Evolutionary conservation across 2,113 vertebrate genomes (phyloP).

Genomic region (Bolborhynchus lineola): DNA sequence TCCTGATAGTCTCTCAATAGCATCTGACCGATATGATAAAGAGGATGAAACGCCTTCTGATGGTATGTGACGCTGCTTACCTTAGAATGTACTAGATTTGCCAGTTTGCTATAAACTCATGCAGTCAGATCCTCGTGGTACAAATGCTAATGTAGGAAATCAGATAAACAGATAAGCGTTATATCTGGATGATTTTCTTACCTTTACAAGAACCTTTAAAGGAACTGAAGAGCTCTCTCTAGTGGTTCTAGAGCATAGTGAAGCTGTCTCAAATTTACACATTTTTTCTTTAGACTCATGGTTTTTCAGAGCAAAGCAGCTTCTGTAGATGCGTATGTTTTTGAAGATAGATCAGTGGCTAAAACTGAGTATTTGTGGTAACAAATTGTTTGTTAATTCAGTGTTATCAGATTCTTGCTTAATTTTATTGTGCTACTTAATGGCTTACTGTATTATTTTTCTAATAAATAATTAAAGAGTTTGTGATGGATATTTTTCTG

Average conservation of each 20-base stretch:
- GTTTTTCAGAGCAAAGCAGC: conserved; percentile 24
- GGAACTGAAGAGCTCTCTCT: conserved; percentile 84
- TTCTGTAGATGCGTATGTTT: conserved; percentile 23
- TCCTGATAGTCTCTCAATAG: conserved; percentile 82
- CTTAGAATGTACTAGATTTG: not conserved
- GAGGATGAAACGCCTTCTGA: conserved; percentile 86
- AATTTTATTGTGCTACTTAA: conserved; percentile 75
- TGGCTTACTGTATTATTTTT: conserved; percentile 75
- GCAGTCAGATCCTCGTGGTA: not conserved
- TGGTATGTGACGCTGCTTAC: conserved; percentile 78
- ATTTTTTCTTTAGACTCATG: not conserved
- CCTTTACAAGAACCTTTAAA: conserved; percentile 63
- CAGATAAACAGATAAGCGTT: conserved; percentile 24
- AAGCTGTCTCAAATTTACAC: not conserved
- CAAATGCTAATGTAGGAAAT: not conserved
- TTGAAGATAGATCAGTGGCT: conserved; percentile 38
- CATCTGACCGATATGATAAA: conserved; percentile 87
- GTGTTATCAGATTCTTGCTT: conserved; percentile 74
- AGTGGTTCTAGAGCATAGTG: conserved; percentile 69
- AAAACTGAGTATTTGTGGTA: conserved; percentile 51
- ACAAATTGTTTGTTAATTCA: conserved; percentile 74
- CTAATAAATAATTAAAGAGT: conserved; percentile 74
- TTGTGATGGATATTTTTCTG: conserved; percentile 65
- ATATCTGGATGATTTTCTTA: conserved; percentile 35
- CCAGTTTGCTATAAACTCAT: not conserved